Base-by-base conservation (phyloP, 2,888 invertebrate genomes). In the Sarcophaga variegata region DNA sequence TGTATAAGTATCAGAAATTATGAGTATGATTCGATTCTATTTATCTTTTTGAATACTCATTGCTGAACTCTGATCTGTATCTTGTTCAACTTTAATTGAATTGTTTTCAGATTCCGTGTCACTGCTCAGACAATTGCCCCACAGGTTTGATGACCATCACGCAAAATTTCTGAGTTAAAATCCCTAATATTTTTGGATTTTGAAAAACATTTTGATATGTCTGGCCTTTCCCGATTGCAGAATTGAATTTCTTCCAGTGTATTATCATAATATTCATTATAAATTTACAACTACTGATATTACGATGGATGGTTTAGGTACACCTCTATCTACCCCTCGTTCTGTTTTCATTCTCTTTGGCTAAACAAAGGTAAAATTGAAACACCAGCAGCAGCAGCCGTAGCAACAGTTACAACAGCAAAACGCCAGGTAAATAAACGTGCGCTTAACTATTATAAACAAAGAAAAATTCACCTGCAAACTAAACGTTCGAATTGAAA, bases 391-490 rank as follows among this genome's bases (percentile, higher is more conserved):
- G 67, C 22, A 27, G 75, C 60, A 74, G 10, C 45, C 10, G 17
- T 10, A 60, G 59, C 59, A 45, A 67, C 49, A 66, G 20, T 22
- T 45, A 27, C 45, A 80, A 72, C 12, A 64, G 59, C 76, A 69
- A 54, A 84, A 87, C 75, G 66, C 76, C 80, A 72, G 75, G 54
- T 82, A 79, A 70, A 81, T 79, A 87, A 84, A 87, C 84, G 81
- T 87, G 87, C 37, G 8, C 81, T 67, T 77, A 63, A 59, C 83
- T 83, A 78, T 80, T 83, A 69, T 27, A 67, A 70, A 62, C n/a
- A 27, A 64, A 8, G 69, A 64, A 63, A 81, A 75, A 87, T 76
- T 87, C 87, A 87, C 87, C 87, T 87, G 87, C 84, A 87, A 81
- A 81, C 45, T 67, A 59, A 83, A 74, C 20, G 8, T 25, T 37